These are phyloP conservation scores for Lota lota DNA, from an alignment of 2,113 vertebrate species.

Conservation along the genomic window DNA sequence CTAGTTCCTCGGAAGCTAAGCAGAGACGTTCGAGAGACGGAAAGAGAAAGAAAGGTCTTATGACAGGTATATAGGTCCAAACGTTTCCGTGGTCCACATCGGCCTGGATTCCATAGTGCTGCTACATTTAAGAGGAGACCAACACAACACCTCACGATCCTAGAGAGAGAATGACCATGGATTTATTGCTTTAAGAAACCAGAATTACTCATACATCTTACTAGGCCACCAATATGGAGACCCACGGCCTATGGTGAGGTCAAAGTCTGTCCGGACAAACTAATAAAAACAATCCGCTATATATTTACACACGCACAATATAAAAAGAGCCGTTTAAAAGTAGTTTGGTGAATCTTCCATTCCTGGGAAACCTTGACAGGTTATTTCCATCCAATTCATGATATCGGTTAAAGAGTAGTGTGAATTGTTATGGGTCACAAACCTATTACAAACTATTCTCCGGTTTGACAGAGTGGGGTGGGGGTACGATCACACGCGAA, in stretches of 20 bases:
- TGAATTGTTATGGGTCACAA: slow-evolving; percentile 55
- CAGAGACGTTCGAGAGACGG: not conserved
- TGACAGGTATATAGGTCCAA: slow-evolving; percentile 38
- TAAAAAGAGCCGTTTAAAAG: slow-evolving; percentile 73
- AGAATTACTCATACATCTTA: slow-evolving; percentile 65
- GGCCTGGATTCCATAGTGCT: slow-evolving; percentile 45
- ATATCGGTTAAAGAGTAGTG: slow-evolving; percentile 53
- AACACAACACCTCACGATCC: slow-evolving; percentile 55
- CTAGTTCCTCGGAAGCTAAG: slow-evolving; percentile 20
- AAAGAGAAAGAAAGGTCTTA: not conserved
- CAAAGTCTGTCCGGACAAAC: slow-evolving; percentile 63
- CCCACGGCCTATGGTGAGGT: slow-evolving; percentile 65
- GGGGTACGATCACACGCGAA: slow-evolving; percentile 49
- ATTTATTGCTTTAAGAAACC: slow-evolving; percentile 78
- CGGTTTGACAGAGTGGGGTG: slow-evolving; percentile 36
- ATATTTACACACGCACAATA: slow-evolving; percentile 52
- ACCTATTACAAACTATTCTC: slow-evolving; percentile 39
- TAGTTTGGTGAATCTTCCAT: slow-evolving; percentile 62
- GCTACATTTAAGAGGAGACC: slow-evolving; percentile 60
- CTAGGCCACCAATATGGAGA: slow-evolving; percentile 60
- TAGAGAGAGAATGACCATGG: slow-evolving; percentile 55
- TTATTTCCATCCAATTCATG: slow-evolving; percentile 51
- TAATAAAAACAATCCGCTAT: slow-evolving; percentile 66
- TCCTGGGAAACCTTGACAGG: slow-evolving; percentile 41
- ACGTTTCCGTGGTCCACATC: slow-evolving; percentile 36